Conservation (phyloP, 2,888 invertebrate species). For the Allygus modestus region DNA sequence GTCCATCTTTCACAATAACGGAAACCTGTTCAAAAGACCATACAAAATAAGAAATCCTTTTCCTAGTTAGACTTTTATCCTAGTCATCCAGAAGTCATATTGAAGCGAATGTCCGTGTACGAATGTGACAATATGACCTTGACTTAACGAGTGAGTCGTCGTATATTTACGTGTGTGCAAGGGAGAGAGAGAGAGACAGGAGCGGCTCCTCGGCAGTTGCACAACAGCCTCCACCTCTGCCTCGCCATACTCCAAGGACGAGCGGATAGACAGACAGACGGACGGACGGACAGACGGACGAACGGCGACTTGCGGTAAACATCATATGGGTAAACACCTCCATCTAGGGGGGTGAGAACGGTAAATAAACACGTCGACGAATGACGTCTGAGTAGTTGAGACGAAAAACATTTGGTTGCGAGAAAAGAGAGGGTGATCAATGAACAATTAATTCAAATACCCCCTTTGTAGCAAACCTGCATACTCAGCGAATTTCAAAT, state of each 20-base stretch:
- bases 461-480: too few species aligned
- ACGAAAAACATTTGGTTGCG: too few species aligned
- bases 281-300: background rate
- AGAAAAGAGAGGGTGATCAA: too few species aligned
- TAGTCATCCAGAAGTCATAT: too few species aligned
- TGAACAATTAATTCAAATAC: too few species aligned
- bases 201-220: background rate
- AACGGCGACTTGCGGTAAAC: background rate
- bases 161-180: background rate
- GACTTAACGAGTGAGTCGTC: background rate
- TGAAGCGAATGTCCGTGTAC: too few species aligned
- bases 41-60: too few species aligned
- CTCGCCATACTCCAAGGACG: background rate
- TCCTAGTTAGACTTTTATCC: too few species aligned
- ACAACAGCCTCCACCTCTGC: background rate
- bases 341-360: background rate
- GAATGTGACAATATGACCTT: too few species aligned
- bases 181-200: background rate
- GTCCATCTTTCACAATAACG: background rate
- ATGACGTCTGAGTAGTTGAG: background rate
- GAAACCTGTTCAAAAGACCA: too few species aligned
- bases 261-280: background rate
- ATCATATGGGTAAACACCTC: constrained; percentile 1
- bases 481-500: too few species aligned
- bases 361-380: background rate